These are phyloP conservation scores for Tachyglossus aculeatus DNA, from an alignment of 2,797 vertebrate genomes.

Conservation along the genomic window DNA sequence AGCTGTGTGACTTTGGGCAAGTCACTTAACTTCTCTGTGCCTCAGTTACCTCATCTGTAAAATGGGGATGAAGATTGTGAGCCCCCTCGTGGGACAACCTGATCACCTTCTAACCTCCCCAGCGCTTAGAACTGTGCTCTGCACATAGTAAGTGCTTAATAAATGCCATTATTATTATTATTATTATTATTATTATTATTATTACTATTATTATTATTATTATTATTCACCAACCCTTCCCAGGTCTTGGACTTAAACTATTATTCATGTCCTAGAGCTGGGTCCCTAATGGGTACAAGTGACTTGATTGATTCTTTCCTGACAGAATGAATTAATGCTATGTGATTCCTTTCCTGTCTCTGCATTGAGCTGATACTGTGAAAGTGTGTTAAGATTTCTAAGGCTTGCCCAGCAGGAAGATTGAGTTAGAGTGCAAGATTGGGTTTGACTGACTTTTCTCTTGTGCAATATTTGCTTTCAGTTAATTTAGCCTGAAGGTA, in stretches of 20 bases:
- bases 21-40: no score
- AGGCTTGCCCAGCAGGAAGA: slow-evolving; percentile 12
- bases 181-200: no score
- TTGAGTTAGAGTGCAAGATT: slow-evolving; percentile 22
- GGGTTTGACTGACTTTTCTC: slow-evolving; percentile 11
- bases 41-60: no score
- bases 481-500: slow-evolving; percentile 32
- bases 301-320: slow-evolving; percentile 18
- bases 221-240: slow-evolving; percentile 17
- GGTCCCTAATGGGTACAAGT: background rate
- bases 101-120: no score
- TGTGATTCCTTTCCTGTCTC: slow-evolving; percentile 22
- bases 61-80: no score
- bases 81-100: no score
- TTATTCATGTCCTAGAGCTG: background rate
- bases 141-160: no score
- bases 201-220: background rate
- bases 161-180: no score
- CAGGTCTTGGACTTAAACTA: slow-evolving; percentile 3
- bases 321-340: background rate
- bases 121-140: no score
- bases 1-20: no score
- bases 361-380: slow-evolving; percentile 32
- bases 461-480: slow-evolving; percentile 17
- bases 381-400: slow-evolving; percentile 17